phyloP scores from a whole-genome alignment of 2,888 invertebrate genomes.

The Palloptera scutellata region DNA sequence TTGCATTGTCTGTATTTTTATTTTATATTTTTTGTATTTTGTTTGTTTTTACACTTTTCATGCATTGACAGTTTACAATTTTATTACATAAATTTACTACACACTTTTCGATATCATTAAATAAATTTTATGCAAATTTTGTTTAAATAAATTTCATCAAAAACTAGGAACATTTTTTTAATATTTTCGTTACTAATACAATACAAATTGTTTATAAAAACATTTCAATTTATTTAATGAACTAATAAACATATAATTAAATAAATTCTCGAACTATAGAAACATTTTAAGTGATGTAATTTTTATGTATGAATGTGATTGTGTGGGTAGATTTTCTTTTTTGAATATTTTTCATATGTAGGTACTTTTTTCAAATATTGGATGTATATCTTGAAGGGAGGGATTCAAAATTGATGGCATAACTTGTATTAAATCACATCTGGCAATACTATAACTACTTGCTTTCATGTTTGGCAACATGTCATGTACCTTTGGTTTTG shows the following conservation, averaged over 20 bases:
- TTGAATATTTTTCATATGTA: slow-evolving; percentile 5
- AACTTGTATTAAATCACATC: too few relatives aligned
- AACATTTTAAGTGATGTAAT: too few relatives aligned
- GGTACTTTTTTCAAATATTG: background rate
- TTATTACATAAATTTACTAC: too few relatives aligned
- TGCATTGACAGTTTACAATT: too few relatives aligned
- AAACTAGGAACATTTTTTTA: slow-evolving; percentile 31
- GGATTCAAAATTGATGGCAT: too few relatives aligned
- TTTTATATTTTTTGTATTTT: slow-evolving; percentile 12
- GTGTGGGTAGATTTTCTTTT: background rate
- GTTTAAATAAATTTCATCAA: background rate
- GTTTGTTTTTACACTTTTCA: background rate
- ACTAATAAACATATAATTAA: too few relatives aligned
- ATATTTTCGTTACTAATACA: background rate
- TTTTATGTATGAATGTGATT: background rate
- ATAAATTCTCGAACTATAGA: too few relatives aligned
- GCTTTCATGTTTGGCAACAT: too few relatives aligned
- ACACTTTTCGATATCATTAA: too few relatives aligned
- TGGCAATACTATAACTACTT: too few relatives aligned
- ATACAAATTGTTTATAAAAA: background rate
- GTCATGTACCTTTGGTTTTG: too few relatives aligned
- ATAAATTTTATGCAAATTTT: too few relatives aligned
- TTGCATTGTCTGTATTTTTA: slow-evolving; percentile 12
- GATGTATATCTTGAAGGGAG: background rate
- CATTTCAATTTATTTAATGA: background rate